Percentiles rank a stretch among this genome's conserved stretches.
These are phyloP conservation scores for Tetragonisca angustula DNA, from an alignment of 2,888 invertebrate genomes.

Conservation along the genomic window DNA sequence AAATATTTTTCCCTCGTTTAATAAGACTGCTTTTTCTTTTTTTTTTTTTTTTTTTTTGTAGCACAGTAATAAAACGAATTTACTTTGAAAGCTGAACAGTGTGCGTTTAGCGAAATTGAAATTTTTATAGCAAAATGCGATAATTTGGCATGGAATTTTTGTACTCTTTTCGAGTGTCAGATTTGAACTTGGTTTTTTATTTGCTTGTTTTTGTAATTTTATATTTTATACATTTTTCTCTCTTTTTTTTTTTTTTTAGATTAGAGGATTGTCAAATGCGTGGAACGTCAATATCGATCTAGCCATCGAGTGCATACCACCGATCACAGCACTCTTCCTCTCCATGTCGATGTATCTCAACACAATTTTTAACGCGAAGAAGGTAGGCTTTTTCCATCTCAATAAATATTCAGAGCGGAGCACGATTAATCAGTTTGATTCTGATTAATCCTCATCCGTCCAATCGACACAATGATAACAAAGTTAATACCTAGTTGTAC, in stretches of 20 bases:
- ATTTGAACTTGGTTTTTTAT: background rate
- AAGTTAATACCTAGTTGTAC: too few relatives aligned
- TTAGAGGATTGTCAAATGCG: slow-evolving; percentile 1
- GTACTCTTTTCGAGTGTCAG: background rate
- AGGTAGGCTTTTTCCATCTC: background rate
- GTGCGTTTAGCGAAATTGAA: background rate
- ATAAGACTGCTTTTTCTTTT: background rate
- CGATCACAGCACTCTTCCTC: background rate
- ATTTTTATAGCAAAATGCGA: background rate
- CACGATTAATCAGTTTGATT: background rate
- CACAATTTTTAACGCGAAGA: slow-evolving; percentile 2
- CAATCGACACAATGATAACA: too few relatives aligned
- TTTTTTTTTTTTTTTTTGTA: background rate
- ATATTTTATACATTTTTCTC: background rate
- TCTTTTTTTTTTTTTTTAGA: background rate
- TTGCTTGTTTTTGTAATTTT: background rate
- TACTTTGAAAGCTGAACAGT: background rate
- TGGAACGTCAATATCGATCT: slow-evolving; percentile 1
- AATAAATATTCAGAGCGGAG: background rate
- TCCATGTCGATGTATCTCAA: slow-evolving; percentile 5
- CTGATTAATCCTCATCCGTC: too few relatives aligned
- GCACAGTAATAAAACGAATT: background rate
- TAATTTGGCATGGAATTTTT: slow-evolving; percentile 24
- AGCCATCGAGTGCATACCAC: slow-evolving; percentile 9
- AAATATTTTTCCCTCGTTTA: background rate